These are phyloP conservation scores for Mesorhabditis sp. DNA, from an alignment of 2,888 invertebrate species.

Conservation along the genomic window DNA sequence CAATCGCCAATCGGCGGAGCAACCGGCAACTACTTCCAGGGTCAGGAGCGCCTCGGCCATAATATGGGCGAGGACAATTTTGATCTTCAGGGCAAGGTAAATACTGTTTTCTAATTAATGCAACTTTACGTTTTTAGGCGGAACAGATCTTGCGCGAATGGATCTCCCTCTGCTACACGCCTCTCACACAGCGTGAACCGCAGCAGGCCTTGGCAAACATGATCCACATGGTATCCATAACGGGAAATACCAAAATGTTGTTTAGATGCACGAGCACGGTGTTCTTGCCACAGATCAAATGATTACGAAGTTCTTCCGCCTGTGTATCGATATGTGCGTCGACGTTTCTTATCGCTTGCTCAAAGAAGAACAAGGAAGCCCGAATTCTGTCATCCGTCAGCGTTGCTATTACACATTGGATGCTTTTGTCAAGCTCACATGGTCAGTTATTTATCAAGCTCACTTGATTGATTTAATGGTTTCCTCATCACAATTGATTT, in stretches of 20 bases:
- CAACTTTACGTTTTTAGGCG: slow-evolving; percentile 67
- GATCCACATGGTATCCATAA: slow-evolving; percentile 64
- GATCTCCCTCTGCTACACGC: slow-evolving; percentile 81
- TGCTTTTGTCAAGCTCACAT: slow-evolving; percentile 53
- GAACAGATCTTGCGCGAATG: slow-evolving; percentile 90
- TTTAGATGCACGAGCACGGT: slow-evolving; percentile 86
- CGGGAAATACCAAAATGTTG: slow-evolving; percentile 10
- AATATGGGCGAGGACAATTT: not conserved
- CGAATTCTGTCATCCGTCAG: slow-evolving; percentile 68
- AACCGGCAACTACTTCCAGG: too few relatives aligned
- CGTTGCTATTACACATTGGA: slow-evolving; percentile 86
- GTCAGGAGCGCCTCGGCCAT: not conserved
- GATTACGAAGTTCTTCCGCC: slow-evolving; percentile 91
- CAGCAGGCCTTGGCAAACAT: slow-evolving; percentile 84
- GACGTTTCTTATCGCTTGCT: slow-evolving; percentile 79
- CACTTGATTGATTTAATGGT: slow-evolving; percentile 58
- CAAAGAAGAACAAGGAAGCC: slow-evolving; percentile 23
- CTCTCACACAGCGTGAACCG: slow-evolving; percentile 46
- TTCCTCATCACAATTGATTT: slow-evolving; percentile 69
- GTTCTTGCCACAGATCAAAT: slow-evolving; percentile 94
- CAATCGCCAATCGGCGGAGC: not conserved
- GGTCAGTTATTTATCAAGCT: slow-evolving; percentile 18
- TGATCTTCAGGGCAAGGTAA: slow-evolving; percentile 12
- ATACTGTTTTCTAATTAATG: not conserved
- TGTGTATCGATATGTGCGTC: slow-evolving; percentile 92